Conservation (phyloP, 2,797 vertebrate species). For the Phyllotis vaccarum region DNA sequence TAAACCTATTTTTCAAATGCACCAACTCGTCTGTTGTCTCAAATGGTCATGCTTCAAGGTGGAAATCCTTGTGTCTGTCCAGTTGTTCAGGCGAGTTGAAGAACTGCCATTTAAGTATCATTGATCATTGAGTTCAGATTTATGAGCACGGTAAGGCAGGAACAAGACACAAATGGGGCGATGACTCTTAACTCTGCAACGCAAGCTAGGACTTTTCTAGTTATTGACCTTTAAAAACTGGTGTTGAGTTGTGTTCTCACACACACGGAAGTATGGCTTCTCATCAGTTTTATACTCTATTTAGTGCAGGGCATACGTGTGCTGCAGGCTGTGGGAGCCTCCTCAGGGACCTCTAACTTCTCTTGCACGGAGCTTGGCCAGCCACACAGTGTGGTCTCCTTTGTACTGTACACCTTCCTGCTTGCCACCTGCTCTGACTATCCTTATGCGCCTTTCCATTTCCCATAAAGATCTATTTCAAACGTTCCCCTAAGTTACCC, state of each 20-base stretch:
- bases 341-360: background rate
- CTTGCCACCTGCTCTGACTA: background rate
- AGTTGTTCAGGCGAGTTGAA: background rate
- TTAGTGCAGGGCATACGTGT: rapidly evolving
- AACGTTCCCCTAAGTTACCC: background rate
- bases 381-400: background rate
- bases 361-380: no score
- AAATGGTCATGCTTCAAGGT: background rate
- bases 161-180: background rate
- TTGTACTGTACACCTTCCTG: background rate
- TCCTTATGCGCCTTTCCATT: background rate
- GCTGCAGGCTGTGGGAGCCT: background rate
- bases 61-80: background rate
- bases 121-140: background rate
- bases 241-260: background rate
- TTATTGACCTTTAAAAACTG: conserved; percentile 27
- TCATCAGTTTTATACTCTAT: background rate
- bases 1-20: conserved; percentile 19
- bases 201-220: background rate
- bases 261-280: background rate
- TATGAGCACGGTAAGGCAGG: conserved; percentile 1
- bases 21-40: conserved; percentile 22
- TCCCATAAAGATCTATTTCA: background rate
- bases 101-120: background rate
- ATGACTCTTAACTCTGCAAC: conserved; percentile 15